Evolutionary conservation across 2,113 vertebrate genomes (phyloP), one percentile per base, ranked within the genome.

Genomic region (Centrocercus urophasianus): DNA sequence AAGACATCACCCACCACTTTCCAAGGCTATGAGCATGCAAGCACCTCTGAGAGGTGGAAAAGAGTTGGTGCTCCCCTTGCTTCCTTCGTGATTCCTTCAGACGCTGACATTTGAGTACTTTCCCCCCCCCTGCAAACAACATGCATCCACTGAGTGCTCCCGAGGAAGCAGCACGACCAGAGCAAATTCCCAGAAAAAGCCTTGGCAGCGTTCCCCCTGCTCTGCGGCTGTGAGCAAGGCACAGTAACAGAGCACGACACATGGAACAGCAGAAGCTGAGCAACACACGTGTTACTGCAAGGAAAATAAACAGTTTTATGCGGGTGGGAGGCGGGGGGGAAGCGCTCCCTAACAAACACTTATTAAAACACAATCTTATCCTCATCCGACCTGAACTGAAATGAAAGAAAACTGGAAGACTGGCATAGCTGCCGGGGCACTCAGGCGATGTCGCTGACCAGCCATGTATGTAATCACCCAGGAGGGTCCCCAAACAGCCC

Each of bases 181-280:
- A 91, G 89, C 81, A 79, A 89, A 91, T 72, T 87, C 84, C 67
- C 86, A 87, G 86, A 45, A 92, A 79, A 85, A 84, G 48, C 74
- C n/a, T 85, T 92, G 95, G 91, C 93, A 79, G 84, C 1, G 1
- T 32, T 94, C 77, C 91, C 59, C 71, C 59, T 1, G 16, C 91
- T 90, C 90, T 15, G 57, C 6, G 30, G 82, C 92, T 94, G 77
- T 0, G 2, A 82, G 75, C 5, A 7, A 75, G 77, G 52, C 1
- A 3, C 66, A 69, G 57, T 38, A 84, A 79, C 42, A 18, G 92
- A 85, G 93, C 87, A 66, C 5, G n/a, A 87, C 91, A 95, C 84
- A 89, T 64, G 80, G 91, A 94, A 72, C 50, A 87, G 22, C 93
- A 96, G 89, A 89, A 94, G 86, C 87, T 69, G 78, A 87, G 45